Conservation (phyloP, 2,888 invertebrate genomes). For the Cyclophora punctaria region DNA sequence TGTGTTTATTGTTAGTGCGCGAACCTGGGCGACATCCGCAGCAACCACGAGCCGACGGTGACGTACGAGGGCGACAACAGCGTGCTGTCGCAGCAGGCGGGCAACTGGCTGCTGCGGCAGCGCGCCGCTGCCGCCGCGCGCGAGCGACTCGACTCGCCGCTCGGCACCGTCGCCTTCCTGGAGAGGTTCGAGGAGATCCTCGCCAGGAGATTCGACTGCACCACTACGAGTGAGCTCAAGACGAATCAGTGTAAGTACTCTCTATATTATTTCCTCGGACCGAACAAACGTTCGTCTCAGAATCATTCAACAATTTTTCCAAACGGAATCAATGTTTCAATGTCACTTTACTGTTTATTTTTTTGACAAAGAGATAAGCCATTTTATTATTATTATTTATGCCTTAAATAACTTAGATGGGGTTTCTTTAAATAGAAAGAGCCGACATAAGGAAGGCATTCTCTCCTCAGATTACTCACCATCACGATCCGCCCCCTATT, state of each 20-base stretch:
- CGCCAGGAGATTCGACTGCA: conserved; percentile 29
- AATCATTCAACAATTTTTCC: too few relatives aligned
- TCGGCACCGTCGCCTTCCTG: conserved; percentile 82
- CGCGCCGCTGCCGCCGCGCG: conserved; percentile 68
- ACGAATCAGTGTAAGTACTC: conserved; percentile 44
- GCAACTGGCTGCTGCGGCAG: conserved; percentile 88
- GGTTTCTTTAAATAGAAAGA: too few relatives aligned
- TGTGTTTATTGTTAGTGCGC: conserved; percentile 71
- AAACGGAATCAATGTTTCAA: too few relatives aligned
- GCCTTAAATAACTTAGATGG: too few relatives aligned
- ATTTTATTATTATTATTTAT: too few relatives aligned
- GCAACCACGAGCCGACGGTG: conserved; percentile 91
- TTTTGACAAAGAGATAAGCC: too few relatives aligned
- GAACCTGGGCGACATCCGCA: conserved; percentile 87
- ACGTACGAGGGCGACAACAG: conserved; percentile 97
- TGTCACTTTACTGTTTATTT: neutral
- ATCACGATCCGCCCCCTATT: too few relatives aligned
- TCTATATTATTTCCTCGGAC: neutral
- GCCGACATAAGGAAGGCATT: too few relatives aligned
- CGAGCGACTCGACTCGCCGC: conserved; percentile 76
- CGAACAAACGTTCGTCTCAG: too few relatives aligned
- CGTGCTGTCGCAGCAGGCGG: conserved; percentile 91
- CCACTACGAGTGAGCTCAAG: conserved; percentile 37
- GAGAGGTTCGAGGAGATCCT: conserved; percentile 31
- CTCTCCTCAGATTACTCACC: too few relatives aligned